Percentiles rank a stretch among this genome's conserved stretches.
These are phyloP conservation scores for Gymnoscelis rufifasciata DNA, from an alignment of 2,888 invertebrate species.

Conservation along the genomic window DNA sequence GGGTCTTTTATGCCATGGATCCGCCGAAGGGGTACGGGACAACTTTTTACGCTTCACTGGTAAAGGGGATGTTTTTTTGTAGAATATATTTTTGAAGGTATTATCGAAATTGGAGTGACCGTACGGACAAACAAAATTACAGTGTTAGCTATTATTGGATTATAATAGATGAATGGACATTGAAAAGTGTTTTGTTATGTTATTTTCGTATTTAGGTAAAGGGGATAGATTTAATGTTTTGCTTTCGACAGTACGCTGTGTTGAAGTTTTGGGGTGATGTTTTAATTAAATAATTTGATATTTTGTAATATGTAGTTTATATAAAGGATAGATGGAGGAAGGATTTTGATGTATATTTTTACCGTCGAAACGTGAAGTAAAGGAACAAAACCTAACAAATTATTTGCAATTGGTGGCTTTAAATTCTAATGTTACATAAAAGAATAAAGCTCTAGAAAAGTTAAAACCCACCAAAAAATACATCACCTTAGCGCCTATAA, in stretches of 20 bases:
- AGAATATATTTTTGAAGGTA: constrained; percentile 66
- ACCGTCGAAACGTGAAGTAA: too few relatives aligned
- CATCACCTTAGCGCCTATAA: neutral
- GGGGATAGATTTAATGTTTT: constrained; percentile 5
- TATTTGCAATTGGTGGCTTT: too few relatives aligned
- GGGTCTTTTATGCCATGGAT: constrained; percentile 30
- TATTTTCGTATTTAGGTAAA: constrained; percentile 23
- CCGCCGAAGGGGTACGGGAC: constrained; percentile 38
- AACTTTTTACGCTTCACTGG: constrained; percentile 51
- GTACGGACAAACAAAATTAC: constrained; percentile 64
- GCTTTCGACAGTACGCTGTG: neutral
- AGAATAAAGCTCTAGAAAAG: too few relatives aligned
- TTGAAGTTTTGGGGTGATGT: too few relatives aligned
- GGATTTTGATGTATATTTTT: too few relatives aligned
- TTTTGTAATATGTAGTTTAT: too few relatives aligned
- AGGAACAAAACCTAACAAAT: too few relatives aligned
- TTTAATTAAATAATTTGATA: too few relatives aligned
- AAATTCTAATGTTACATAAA: too few relatives aligned
- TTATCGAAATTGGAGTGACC: constrained; percentile 68
- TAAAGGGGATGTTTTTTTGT: constrained; percentile 61
- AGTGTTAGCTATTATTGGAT: constrained; percentile 63
- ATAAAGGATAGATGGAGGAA: too few relatives aligned
- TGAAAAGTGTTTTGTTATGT: constrained; percentile 37
- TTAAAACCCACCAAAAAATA: too few relatives aligned
- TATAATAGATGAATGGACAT: constrained; percentile 49